These are phyloP conservation scores for Eupithecia tripunctaria DNA, from an alignment of 2,888 invertebrate species.

Conservation along the genomic window DNA sequence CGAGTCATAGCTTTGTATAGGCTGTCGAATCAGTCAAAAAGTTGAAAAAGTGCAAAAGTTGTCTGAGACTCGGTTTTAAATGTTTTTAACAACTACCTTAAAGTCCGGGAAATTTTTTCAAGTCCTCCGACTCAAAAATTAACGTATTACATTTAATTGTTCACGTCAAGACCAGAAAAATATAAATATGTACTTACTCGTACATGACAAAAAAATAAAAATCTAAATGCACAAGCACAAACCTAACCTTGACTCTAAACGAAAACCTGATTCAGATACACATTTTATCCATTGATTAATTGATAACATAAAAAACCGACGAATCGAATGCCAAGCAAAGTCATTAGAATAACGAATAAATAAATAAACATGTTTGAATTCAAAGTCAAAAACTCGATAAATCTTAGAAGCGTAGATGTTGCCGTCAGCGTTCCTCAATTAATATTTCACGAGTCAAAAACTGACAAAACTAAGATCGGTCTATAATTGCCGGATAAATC, in stretches of 20 bases:
- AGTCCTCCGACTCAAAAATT: no score
- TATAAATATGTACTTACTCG: no score
- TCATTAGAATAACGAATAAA: constrained; percentile 11
- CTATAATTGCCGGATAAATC: no score
- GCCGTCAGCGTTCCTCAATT: background rate
- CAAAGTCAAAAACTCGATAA: constrained; percentile 23
- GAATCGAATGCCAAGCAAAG: background rate
- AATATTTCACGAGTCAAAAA: no score
- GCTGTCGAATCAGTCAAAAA: no score
- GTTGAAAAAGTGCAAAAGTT: no score
- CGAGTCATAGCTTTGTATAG: no score
- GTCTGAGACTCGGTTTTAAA: no score
- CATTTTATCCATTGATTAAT: constrained; percentile 16
- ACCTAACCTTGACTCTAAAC: constrained; percentile 22
- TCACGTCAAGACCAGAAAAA: background rate
- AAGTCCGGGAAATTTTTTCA: no score
- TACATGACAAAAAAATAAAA: background rate
- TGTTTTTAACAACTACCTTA: no score
- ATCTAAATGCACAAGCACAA: background rate
- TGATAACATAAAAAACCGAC: background rate
- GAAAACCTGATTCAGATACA: constrained; percentile 20
- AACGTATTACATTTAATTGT: background rate
- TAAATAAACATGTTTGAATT: constrained; percentile 28
- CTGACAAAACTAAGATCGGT: no score
- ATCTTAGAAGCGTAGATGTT: background rate